phyloP scores from a whole-genome alignment of 2,888 invertebrate species.

The Scelioninae gen. 2 region DNA sequence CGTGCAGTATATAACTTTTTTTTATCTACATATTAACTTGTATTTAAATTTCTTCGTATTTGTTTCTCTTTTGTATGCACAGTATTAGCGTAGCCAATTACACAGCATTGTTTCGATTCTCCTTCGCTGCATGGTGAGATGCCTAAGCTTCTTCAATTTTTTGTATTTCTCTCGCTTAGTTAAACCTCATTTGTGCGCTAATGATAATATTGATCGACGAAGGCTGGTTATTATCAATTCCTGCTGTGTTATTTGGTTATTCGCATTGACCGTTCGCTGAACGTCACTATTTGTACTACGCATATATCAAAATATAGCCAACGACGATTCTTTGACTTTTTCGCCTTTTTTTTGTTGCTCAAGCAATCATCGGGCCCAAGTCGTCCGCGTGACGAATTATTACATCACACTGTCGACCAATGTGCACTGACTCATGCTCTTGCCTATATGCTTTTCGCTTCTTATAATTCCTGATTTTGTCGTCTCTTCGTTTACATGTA shows the following conservation, averaged over 20 bases:
- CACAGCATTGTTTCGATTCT: slow-evolving; percentile 36
- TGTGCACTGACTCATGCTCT: slow-evolving; percentile 21
- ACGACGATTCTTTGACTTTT: slow-evolving; percentile 43
- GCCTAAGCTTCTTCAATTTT: slow-evolving; percentile 25
- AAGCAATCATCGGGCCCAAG: slow-evolving; percentile 1
- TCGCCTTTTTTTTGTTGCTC: background rate
- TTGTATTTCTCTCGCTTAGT: slow-evolving; percentile 15
- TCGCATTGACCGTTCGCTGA: slow-evolving; percentile 53
- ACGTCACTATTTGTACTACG: slow-evolving; percentile 58
- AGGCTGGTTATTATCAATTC: slow-evolving; percentile 60
- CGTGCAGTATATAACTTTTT: slow-evolving; percentile 48
- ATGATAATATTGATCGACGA: slow-evolving; percentile 62
- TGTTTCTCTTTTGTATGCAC: slow-evolving; percentile 29
- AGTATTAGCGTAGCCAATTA: slow-evolving; percentile 48
- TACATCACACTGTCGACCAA: slow-evolving; percentile 6
- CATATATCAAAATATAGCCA: slow-evolving; percentile 60
- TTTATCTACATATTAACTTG: slow-evolving; percentile 43
- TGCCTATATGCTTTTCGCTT: background rate
- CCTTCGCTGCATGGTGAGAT: slow-evolving; percentile 32
- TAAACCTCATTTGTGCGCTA: slow-evolving; percentile 58
- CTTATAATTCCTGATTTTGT: slow-evolving; percentile 1
- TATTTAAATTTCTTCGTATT: slow-evolving; percentile 42
- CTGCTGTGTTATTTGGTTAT: slow-evolving; percentile 57
- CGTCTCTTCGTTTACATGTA: slow-evolving; percentile 5
- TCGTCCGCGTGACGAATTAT: slow-evolving; percentile 23